Evolutionary conservation across 2,797 vertebrate species (phyloP).

Genomic region (Cryptoprocta ferox): DNA sequence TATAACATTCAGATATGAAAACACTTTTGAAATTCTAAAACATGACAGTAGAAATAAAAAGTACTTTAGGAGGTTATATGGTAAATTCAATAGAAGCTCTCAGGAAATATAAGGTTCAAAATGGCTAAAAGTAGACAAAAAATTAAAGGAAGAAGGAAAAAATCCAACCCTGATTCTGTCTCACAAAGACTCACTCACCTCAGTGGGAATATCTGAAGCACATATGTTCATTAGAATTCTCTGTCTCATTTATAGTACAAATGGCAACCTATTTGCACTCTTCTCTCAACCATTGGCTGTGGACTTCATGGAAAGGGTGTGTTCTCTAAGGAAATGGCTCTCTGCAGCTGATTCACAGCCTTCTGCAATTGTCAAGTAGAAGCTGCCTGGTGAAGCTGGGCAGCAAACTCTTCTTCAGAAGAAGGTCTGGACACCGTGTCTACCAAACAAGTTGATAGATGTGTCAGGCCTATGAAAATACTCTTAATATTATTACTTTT

Average conservation of each 20-base stretch:
- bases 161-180: not conserved
- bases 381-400: not conserved
- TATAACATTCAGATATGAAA: not conserved
- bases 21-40: not conserved
- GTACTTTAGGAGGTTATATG: not conserved
- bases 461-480: not conserved
- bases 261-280: rapidly evolving
- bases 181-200: not conserved
- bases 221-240: not conserved
- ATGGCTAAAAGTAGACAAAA: not conserved
- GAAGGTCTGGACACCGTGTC: not conserved
- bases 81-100: not conserved
- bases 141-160: not conserved
- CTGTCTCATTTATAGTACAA: too few species aligned
- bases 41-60: not conserved
- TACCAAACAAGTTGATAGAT: not conserved
- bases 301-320: rapidly evolving
- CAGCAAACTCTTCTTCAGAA: not conserved
- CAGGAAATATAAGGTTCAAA: not conserved
- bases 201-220: not conserved
- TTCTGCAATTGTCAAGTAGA: not conserved
- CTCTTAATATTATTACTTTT: not conserved
- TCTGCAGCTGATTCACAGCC: not conserved
- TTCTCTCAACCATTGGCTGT: too few species aligned
- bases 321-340: not conserved